These are phyloP conservation scores for Heptascelio sp. DNA, from an alignment of 2,888 invertebrate genomes.

Conservation along the genomic window DNA sequence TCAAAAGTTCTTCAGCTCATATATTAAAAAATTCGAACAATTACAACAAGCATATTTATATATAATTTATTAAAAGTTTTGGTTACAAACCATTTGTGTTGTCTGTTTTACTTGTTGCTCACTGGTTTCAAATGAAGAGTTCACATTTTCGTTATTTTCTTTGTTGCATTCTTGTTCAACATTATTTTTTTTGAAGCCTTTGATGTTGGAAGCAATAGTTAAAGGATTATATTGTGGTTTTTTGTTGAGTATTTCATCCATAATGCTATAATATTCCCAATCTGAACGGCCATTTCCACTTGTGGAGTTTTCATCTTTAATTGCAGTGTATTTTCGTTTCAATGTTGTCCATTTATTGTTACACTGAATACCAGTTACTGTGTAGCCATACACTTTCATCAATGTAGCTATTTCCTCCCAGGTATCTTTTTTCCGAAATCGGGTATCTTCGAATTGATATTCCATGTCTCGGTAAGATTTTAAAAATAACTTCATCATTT, in stretches of 20 bases:
- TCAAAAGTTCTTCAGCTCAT: too few species aligned
- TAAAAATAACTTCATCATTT: constrained; percentile 25
- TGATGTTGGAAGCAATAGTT: constrained; percentile 19
- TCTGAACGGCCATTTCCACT: constrained; percentile 23
- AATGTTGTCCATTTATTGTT: constrained; percentile 16
- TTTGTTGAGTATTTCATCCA: constrained; percentile 20
- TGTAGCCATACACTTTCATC: constrained; percentile 2
- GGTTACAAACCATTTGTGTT: too few species aligned
- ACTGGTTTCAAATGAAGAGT: too few species aligned
- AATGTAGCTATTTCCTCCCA: constrained; percentile 7
- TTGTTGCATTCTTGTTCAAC: too few species aligned
- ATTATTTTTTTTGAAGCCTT: constrained; percentile 12
- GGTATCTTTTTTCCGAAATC: not conserved
- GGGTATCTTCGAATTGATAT: constrained; percentile 17
- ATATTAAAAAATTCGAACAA: too few species aligned
- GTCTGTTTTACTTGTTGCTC: too few species aligned
- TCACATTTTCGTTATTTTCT: too few species aligned
- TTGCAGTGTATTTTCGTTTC: not conserved
- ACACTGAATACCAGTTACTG: not conserved
- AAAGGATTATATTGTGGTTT: constrained; percentile 28
- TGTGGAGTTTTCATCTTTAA: constrained; percentile 3
- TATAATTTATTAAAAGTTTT: too few species aligned
- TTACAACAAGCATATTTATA: too few species aligned
- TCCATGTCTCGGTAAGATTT: constrained; percentile 33
- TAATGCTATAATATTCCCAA: constrained; percentile 13